Base-by-base conservation (phyloP, 2,797 vertebrate genomes). In the Petrocephalus schoutedeni region DNA sequence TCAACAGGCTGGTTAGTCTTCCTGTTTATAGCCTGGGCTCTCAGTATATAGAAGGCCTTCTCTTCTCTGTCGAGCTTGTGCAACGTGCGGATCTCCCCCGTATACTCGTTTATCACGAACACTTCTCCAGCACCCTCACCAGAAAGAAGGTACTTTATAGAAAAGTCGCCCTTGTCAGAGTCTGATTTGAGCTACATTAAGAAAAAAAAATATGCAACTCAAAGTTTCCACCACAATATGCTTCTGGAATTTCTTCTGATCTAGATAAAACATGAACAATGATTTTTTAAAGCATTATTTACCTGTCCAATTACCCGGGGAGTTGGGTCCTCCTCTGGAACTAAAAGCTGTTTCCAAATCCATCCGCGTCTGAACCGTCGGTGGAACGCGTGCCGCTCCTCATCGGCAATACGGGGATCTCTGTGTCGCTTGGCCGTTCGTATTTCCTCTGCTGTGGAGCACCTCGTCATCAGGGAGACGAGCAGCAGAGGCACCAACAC, bases 31-130 rank as follows among this genome's bases (percentile, higher is more conserved):
- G 96, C 98, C 89, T 97, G 94, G 4, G 97, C 97, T 92, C 93
- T 96, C 21, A 99, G 94, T 4, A 93, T 91, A 77, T 99, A 98
- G 92, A 95, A 97, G 5, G 97, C 88, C 89, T 95, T 98, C 86
- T 97, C 91, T 89, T 99, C 98, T 61, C 98, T 93, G 90, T 99
- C 97, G 12, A 99, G 94, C 88, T 95, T 97, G 94, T 95, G 93
- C n/a, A 90, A 91, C 0, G 94, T 93, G 1, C 94, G 92, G 89
- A 99, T 96, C 89, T 95, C 96, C 12, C 98, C 98, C 0, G 94
- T 95, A 67, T 91, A 89, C 91, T 97, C 94, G 59, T 98, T 86
- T 21, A 98, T 98, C 87, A 61, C 28, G 90, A 99, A 99, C 89
- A 95, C 89, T 19, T 92, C 96, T 51, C 95, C 97, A 19, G 97